These are phyloP conservation scores for Psococerastis gibbosa DNA, from an alignment of 2,888 invertebrate genomes.

Conservation along the genomic window DNA sequence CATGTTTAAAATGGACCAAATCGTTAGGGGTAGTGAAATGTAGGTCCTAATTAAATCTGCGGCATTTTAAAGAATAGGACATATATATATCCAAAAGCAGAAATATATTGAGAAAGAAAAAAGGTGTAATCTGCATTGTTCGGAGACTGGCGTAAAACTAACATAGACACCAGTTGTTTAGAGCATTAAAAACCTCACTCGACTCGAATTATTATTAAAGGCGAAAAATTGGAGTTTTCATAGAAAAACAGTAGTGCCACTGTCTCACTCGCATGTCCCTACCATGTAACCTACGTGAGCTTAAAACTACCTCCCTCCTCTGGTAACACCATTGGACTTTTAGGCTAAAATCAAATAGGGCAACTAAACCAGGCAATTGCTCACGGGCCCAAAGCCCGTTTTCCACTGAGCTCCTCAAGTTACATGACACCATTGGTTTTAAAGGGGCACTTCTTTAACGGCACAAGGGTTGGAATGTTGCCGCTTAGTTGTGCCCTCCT, in stretches of 20 bases:
- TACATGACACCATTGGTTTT: background rate
- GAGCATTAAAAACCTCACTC: background rate
- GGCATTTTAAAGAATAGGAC: too few relatives aligned
- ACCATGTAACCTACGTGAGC: slow-evolving; percentile 1
- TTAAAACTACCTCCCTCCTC: slow-evolving; percentile 4
- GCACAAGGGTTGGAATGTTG: too few relatives aligned
- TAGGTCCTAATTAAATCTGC: too few relatives aligned
- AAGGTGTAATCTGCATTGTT: too few relatives aligned
- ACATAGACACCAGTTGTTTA: background rate
- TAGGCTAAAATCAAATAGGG: background rate
- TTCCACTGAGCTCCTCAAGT: background rate
- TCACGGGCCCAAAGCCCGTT: background rate
- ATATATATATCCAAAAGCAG: too few relatives aligned
- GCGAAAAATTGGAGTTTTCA: slow-evolving; percentile 6
- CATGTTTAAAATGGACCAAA: too few relatives aligned
- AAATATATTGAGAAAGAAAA: too few relatives aligned
- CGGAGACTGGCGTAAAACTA: too few relatives aligned
- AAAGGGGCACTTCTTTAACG: too few relatives aligned
- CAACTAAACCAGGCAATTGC: background rate
- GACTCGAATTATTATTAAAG: too few relatives aligned
- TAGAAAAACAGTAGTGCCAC: slow-evolving; percentile 1
- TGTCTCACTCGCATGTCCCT: slow-evolving; percentile 5
- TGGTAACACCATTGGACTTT: background rate
- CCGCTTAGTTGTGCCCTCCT: too few relatives aligned
- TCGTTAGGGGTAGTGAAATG: too few relatives aligned